Percentiles rank a stretch among this genome's conserved stretches.
These are phyloP conservation scores for Phoronis australis DNA, from an alignment of 2,888 invertebrate genomes.

Conservation along the genomic window DNA sequence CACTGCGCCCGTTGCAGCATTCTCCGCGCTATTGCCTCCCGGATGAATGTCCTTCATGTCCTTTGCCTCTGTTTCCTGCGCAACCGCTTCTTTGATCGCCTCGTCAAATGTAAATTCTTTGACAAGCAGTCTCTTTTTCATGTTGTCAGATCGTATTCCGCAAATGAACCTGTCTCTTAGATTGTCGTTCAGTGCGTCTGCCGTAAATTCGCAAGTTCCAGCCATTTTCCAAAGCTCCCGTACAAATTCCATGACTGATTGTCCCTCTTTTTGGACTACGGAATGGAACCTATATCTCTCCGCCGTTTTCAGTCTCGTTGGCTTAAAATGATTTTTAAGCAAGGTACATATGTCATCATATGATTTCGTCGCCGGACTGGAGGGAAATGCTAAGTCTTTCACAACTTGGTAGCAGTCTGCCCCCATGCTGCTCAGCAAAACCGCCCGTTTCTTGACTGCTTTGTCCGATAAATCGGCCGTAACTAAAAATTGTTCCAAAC, in stretches of 20 bases:
- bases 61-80: not conserved
- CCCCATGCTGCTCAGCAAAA: not conserved
- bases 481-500: too few species aligned
- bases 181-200: not conserved
- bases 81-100: not conserved
- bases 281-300: not conserved
- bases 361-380: not conserved
- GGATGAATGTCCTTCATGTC: not conserved
- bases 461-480: too few species aligned
- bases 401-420: not conserved
- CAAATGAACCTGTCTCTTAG: constrained; percentile 2
- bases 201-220: not conserved
- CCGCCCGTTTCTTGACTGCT: not conserved
- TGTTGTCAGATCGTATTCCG: not conserved
- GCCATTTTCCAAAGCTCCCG: not conserved
- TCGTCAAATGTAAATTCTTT: not conserved
- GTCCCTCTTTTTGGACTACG: not conserved
- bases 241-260: not conserved
- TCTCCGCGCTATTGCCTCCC: not conserved
- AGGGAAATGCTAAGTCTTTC: not conserved
- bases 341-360: not conserved
- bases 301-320: not conserved
- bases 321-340: not conserved
- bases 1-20: too few species aligned
- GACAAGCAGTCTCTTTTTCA: not conserved